Evolutionary conservation across 2,888 invertebrate genomes (phyloP), one percentile per base, ranked within the genome.

Genomic region (Polyploca ridens): DNA sequence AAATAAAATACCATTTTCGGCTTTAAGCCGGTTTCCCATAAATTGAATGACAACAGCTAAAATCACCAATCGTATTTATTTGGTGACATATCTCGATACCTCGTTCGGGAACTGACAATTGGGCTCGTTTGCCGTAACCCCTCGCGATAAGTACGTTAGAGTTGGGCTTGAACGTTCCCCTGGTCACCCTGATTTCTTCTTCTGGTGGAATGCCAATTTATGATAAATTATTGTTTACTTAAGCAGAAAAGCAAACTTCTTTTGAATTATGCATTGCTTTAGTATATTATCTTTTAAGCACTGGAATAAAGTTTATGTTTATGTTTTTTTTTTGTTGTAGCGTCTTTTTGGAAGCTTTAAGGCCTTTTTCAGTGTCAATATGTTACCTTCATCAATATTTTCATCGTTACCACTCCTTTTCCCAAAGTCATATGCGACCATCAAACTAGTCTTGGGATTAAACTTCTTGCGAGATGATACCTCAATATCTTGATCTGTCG

Each of bases 131-230:
- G 33, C 93, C 93, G 75, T 87, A 93, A 66, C 91, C 93, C 69
- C 91, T 79, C 41, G 93, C 93, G 74, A 93, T 90, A 74, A 91
- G 90, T 64, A 91, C 80, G 70, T 90, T 90, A 68, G 90, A 84
- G 73, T 87, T 87, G 8, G 92, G 91, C 75, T 84, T 89, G 86
- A 93, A 92, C 49, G 85, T 83, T 67, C 88, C 87, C 74, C 91
- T 84, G 74, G 87, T 87, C 77, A 88, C 88, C 83, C 90, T 92
- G 72, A 91, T 86, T 83, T 90, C 89, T 72, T 88, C 89, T 76
- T 91, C 93, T 93, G 91, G 83, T 77, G 75, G 80, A 86, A 87
- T 81, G 69, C 64, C 73, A 84, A 84, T 71, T 78, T 76, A 77
- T 63, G 71, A 69, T 73, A 61, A 64, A 68, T 74, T 69, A 73